phyloP scores from a whole-genome alignment of 2,888 invertebrate species.

The Dynastes hyllus region DNA sequence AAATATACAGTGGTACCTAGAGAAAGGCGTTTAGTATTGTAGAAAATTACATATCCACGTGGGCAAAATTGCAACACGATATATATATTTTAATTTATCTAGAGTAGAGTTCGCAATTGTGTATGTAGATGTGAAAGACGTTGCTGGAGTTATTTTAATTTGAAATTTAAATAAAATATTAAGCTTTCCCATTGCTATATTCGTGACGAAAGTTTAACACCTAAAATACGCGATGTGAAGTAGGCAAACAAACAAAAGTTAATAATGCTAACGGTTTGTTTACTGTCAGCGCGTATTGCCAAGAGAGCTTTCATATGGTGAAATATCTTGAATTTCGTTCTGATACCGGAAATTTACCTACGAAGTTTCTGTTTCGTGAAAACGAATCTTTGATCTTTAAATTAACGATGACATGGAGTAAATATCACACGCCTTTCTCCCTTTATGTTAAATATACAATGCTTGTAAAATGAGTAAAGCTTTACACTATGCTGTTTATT shows the following conservation, averaged over 20 bases:
- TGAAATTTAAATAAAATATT: constrained; percentile 24
- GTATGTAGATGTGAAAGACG: neutral
- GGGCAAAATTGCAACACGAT: no score
- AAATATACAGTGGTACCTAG: neutral
- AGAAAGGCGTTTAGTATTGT: no score
- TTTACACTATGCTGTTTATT: neutral
- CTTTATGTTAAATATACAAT: neutral
- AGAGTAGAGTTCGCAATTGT: neutral
- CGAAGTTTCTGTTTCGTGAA: constrained; percentile 21
- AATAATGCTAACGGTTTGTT: constrained; percentile 28
- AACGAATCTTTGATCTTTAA: constrained; percentile 42
- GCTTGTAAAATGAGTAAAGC: constrained; percentile 10
- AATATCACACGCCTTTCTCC: constrained; percentile 13
- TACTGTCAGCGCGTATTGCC: constrained; percentile 26
- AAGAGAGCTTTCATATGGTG: constrained; percentile 15
- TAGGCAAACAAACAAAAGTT: constrained; percentile 33
- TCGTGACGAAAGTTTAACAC: constrained; percentile 24
- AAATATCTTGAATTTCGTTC: constrained; percentile 24
- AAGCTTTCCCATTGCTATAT: neutral
- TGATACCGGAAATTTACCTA: constrained; percentile 25
- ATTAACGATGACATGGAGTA: constrained; percentile 24
- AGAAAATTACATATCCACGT: no score
- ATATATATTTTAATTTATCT: neutral
- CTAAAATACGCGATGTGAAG: constrained; percentile 3
- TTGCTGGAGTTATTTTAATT: neutral